Evolutionary conservation across 1,140 invertebrate species (phyloP).

Genomic region (Chionoecetes opilio): DNA sequence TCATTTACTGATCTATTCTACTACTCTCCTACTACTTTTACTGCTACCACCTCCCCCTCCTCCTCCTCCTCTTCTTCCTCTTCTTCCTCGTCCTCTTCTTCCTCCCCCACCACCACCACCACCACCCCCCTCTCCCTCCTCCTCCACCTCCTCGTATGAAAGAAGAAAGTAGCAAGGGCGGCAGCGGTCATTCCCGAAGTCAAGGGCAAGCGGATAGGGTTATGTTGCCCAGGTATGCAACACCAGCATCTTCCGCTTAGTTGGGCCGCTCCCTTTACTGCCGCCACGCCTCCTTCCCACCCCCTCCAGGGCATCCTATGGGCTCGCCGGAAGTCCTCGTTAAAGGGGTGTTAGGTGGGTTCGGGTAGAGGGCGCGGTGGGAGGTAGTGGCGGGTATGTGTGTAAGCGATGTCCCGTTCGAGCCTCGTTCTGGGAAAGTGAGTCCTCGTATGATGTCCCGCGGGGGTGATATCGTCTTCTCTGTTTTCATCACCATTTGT

Average conservation of each 20-base stretch:
- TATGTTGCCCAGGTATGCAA: constrained; percentile 24
- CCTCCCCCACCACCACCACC: no score
- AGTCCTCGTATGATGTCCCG: neutral
- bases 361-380: neutral
- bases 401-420: neutral
- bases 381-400: neutral
- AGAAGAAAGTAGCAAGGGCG: neutral
- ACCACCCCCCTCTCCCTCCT: neutral
- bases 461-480: neutral
- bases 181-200: constrained; percentile 39
- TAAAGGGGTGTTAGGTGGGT: neutral
- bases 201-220: constrained; percentile 31
- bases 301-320: neutral
- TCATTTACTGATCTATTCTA: neutral
- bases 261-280: neutral
- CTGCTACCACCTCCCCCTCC: no score
- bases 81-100: no score
- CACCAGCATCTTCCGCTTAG: neutral
- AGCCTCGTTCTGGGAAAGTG: constrained; percentile 4
- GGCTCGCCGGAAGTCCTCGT: neutral
- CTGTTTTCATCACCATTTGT: constrained; percentile 3
- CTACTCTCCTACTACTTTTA: no score
- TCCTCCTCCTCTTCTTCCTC: no score
- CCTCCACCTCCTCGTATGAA: neutral
- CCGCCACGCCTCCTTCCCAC: neutral